Evolutionary conservation across 35 echinoderm and acorn worm genomes (phyloP).

Genomic region (Amphiura filiformis): DNA sequence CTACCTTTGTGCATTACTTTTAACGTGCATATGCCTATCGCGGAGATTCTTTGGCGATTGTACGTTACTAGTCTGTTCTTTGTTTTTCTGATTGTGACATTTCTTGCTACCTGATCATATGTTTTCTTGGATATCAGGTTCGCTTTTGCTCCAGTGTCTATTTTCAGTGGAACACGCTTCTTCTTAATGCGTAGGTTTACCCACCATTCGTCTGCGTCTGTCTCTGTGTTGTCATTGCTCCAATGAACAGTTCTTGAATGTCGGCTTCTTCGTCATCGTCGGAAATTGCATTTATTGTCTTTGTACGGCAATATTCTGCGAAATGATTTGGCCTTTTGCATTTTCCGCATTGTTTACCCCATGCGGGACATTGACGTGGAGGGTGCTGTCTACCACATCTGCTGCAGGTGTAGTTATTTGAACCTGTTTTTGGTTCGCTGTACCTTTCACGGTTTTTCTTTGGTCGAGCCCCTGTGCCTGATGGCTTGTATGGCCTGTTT

Average conservation of each 20-base stretch:
- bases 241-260: not conserved
- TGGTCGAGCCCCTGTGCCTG: not conserved
- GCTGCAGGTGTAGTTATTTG: not conserved
- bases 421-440: not conserved
- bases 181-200: not conserved
- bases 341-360: not conserved
- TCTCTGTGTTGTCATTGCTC: not conserved
- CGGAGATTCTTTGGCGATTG: not conserved
- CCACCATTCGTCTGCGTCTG: not conserved
- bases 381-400: not conserved
- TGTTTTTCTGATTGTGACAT: not conserved
- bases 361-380: not conserved
- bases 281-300: not conserved
- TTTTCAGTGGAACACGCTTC: not conserved
- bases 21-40: not conserved
- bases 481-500: not conserved
- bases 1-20: not conserved
- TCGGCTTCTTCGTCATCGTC: not conserved
- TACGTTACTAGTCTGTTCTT: not conserved
- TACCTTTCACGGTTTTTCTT: not conserved
- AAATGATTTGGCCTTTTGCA: not conserved
- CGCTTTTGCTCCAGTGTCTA: not conserved
- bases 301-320: not conserved
- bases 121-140: not conserved
- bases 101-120: not conserved